Evolutionary conservation across 1,140 invertebrate genomes (phyloP), one percentile per base, ranked within the genome.

Genomic region (Drosophila leontia): DNA sequence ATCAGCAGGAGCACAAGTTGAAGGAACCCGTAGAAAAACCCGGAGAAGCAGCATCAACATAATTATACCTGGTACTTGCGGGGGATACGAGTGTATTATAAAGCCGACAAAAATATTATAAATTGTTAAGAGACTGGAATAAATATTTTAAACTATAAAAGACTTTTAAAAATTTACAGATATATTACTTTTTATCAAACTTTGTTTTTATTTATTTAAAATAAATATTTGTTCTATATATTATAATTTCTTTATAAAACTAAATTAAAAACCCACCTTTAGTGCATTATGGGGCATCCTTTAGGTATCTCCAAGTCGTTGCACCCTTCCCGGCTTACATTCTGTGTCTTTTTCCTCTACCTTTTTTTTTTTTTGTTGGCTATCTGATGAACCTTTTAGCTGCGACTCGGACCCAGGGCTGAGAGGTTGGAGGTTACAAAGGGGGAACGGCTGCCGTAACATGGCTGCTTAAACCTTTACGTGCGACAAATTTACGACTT

Each of bases 401-500:
- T 82, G 70, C 83, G 59, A 70, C 45, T 55, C 60, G 11, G 53
- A 48, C 48, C 12, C 34, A 32, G 51, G 41, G 39, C 23, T 50
- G 17, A 23, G 47, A 41, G 35, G 41, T 23, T 48, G 37, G 34
- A 32, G 44, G 37, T 50, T 37, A 9, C 19, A 13, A 5, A 23
- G 50, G 44, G 26, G 34, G 23, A 11, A 9, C 9, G 19, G 19
- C 15, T 29, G 39, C 47, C 41, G 63, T 88, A 88, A 88, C 64
- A 70, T 65, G 78, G 84, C 84, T 87, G 84, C 84, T 87, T 88
- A 90, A 90, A 90, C 85, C 85, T 90, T 90, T 90, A 90, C 85
- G 85, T 90, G 85, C 85, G 85, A 90, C 85, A 90, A 90, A 90
- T 90, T 90, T 90, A 90, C 85, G 85, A 90, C 85, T 90, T 76